These are phyloP conservation scores for Alexandromys fortis DNA, from an alignment of 2,113 vertebrate species.

Conservation along the genomic window DNA sequence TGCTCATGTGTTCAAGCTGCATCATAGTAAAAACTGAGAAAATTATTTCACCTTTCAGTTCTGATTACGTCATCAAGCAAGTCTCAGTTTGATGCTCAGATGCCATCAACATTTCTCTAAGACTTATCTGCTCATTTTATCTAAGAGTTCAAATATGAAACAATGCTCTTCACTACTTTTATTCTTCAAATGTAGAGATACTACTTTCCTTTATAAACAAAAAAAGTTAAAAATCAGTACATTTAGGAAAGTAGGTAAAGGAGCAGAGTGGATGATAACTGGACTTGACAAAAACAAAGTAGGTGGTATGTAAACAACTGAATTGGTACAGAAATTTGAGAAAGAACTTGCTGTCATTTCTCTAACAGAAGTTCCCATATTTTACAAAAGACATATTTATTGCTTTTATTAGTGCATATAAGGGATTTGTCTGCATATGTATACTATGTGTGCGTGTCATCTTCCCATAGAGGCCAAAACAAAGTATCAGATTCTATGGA, in stretches of 20 bases:
- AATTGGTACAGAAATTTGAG: not conserved
- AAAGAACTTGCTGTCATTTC: not conserved
- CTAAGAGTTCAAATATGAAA: not conserved
- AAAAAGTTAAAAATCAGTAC: not conserved
- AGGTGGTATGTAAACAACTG: not conserved
- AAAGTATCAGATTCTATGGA: not conserved
- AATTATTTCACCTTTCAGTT: not conserved
- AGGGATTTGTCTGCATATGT: not conserved
- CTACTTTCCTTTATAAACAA: not conserved
- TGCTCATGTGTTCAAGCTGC: not conserved
- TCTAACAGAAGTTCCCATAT: not conserved
- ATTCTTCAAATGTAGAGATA: not conserved
- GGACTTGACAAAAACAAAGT: constrained; percentile 11
- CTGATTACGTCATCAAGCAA: not conserved
- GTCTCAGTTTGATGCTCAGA: not conserved
- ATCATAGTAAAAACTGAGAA: not conserved
- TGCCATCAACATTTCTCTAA: not conserved
- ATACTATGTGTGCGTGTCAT: not conserved
- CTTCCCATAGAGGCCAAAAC: not conserved
- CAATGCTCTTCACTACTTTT: not conserved
- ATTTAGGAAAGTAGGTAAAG: constrained; percentile 2
- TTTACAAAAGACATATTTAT: not conserved
- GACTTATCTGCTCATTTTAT: not conserved
- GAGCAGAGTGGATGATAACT: not conserved
- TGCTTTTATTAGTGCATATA: not conserved